Base-by-base conservation (phyloP, 2,797 vertebrate genomes). In the Carapus acus region DNA sequence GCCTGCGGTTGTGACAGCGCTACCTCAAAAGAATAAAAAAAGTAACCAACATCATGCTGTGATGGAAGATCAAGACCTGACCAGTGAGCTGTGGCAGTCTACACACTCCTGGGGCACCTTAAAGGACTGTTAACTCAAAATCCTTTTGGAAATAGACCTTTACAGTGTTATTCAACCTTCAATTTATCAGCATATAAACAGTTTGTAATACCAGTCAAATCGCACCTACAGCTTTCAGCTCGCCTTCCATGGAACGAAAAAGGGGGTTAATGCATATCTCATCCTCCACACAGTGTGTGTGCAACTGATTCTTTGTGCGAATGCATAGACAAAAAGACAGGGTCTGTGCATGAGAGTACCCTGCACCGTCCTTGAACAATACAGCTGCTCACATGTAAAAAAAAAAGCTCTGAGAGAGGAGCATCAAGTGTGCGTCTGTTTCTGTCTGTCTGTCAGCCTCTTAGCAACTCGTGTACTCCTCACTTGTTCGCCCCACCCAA, bases 401-500 rank as follows among this genome's bases (percentile, higher is more conserved):
- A 64, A 65, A 56, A 63, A 66, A n/a, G 66, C 67, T 64, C 54
- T 67, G n/a, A 65, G 72, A 66, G 69, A 64, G 60, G 66, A 76
- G 52, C 65, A 57, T 72, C 68, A 67, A 65, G 73, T 76, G 60
- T 65, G 60, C 64, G 64, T 68, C 43, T 7, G 60, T 64, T 66
- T 68, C 43, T 7, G 43, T 47, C 61, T 70, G 67, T 66, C 48
- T 65, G 39, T 44, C 55, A 53, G 58, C 44, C 62, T 79, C 67
- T 48, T 60, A 72, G 73, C 58, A 82, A 78, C 73, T 73, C 78
- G 77, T 73, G 68, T 67, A 72, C 74, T 78, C 78, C 62, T 69
- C 76, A 68, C 79, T 81, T 65, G 73, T 74, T 81, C 77, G 74
- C 68, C 65, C 75, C 66, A 63, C 57, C 74, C 77, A 69, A 80